Percentiles rank a stretch among this genome's conserved stretches.
Evolutionary conservation across 2,113 vertebrate genomes (phyloP).

Genomic region (Apteryx owenii): DNA sequence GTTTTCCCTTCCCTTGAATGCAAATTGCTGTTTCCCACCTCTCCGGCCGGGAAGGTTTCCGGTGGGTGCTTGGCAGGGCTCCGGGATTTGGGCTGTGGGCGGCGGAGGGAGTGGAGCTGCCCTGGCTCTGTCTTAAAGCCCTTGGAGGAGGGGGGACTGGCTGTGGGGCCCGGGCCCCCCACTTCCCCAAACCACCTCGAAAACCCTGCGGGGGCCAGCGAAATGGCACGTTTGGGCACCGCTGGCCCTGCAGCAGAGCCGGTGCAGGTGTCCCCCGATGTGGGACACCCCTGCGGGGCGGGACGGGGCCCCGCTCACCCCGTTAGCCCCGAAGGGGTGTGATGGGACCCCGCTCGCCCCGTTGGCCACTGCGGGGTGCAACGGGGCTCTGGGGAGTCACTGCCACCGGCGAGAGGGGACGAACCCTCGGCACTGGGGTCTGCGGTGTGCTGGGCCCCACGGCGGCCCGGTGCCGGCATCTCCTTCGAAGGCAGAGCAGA

Average conservation of each 20-base stretch:
- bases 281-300: neutral
- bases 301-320: too few relatives aligned
- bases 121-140: neutral
- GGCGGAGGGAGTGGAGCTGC: rapidly evolving
- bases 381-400: too few relatives aligned
- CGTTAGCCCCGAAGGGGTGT: neutral
- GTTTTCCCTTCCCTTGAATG: rapidly evolving
- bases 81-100: neutral
- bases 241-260: neutral
- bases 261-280: rapidly evolving
- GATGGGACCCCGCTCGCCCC: too few relatives aligned
- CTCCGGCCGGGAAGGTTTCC: neutral
- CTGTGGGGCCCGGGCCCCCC: neutral
- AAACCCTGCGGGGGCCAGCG: rapidly evolving
- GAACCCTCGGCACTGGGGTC: neutral
- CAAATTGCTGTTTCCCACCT: neutral
- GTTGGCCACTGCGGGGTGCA: neutral
- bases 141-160: too few relatives aligned
- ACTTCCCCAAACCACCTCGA: neutral
- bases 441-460: neutral
- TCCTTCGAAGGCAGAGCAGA: neutral
- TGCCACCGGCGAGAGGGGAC: neutral
- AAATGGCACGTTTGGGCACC: too few relatives aligned
- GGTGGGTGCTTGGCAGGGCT: neutral
- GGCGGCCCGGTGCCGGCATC: rapidly evolving